Conservation (phyloP, 2,888 invertebrate species). For the Hyalella azteca region DNA sequence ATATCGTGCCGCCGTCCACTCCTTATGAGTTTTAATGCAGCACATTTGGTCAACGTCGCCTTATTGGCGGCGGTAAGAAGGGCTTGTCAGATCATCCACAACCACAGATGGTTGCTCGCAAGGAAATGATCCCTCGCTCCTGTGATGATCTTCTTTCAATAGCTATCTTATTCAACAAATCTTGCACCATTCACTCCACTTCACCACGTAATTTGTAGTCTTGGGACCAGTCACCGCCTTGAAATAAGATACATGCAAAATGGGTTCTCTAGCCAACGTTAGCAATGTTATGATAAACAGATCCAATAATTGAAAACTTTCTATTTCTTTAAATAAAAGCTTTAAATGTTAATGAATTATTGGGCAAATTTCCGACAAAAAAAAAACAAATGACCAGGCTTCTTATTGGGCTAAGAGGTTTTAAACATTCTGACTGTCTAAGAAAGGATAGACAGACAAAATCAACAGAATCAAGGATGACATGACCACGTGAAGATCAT, state of each 20-base stretch:
- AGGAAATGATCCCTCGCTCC: not conserved
- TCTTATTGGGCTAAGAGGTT: too few species aligned
- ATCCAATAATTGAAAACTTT: too few species aligned
- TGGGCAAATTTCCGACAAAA: too few species aligned
- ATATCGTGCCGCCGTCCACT: too few species aligned
- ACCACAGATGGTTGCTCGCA: not conserved
- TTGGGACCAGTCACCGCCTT: not conserved
- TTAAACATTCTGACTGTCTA: too few species aligned
- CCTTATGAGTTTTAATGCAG: not conserved
- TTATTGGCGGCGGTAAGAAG: not conserved
- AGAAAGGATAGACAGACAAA: too few species aligned
- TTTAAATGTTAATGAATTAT: too few species aligned
- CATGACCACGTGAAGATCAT: too few species aligned
- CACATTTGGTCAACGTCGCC: slow-evolving; percentile 8
- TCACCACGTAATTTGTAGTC: not conserved
- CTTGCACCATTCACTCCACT: not conserved
- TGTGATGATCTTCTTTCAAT: not conserved
- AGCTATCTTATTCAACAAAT: not conserved
- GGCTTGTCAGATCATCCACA: not conserved
- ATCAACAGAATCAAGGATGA: too few species aligned
- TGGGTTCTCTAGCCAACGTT: not conserved
- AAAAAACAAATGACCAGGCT: too few species aligned
- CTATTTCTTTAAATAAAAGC: too few species aligned
- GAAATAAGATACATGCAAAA: not conserved
- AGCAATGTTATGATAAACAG: not conserved